These are phyloP conservation scores for Heloderma charlesbogerti DNA, from an alignment of 2,113 vertebrate species.

Conservation along the genomic window DNA sequence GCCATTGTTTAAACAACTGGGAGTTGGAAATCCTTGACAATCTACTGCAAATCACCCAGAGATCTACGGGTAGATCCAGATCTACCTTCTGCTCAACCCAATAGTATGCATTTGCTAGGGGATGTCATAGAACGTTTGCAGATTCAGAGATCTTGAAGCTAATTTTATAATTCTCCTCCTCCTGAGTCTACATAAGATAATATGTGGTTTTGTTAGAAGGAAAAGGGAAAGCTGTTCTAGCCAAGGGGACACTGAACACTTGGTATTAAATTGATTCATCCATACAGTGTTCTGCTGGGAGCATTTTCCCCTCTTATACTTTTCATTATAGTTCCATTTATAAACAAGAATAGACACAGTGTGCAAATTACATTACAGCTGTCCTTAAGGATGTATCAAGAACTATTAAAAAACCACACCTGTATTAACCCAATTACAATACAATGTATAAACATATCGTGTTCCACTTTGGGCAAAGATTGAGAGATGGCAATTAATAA, in stretches of 20 bases:
- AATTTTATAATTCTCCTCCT: constrained; percentile 40
- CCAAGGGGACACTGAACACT: not conserved
- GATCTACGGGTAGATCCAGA: not conserved
- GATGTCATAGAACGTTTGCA: constrained; percentile 22
- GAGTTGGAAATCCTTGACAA: not conserved
- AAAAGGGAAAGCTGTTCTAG: constrained; percentile 31
- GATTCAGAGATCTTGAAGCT: not conserved
- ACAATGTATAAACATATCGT: not conserved
- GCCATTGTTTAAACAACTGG: not conserved
- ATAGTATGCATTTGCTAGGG: not conserved
- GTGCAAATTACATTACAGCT: not conserved
- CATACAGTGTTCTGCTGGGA: not conserved
- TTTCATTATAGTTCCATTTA: not conserved
- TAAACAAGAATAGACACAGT: not conserved
- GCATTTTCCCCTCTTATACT: not conserved
- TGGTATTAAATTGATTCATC: not conserved
- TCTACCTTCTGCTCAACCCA: not conserved
- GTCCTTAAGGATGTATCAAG: not conserved
- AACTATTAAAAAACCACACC: not conserved
- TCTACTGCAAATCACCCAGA: not conserved
- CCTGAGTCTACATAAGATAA: constrained; percentile 40
- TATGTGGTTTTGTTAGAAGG: constrained; percentile 18
- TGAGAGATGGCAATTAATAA: not conserved
- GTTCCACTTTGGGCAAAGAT: not conserved
- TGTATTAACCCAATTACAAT: not conserved